Percentiles rank a stretch among this genome's conserved stretches.
These are phyloP conservation scores for Rhinopomastus cyanomelas DNA, from an alignment of 2,113 vertebrate genomes.

Conservation along the genomic window DNA sequence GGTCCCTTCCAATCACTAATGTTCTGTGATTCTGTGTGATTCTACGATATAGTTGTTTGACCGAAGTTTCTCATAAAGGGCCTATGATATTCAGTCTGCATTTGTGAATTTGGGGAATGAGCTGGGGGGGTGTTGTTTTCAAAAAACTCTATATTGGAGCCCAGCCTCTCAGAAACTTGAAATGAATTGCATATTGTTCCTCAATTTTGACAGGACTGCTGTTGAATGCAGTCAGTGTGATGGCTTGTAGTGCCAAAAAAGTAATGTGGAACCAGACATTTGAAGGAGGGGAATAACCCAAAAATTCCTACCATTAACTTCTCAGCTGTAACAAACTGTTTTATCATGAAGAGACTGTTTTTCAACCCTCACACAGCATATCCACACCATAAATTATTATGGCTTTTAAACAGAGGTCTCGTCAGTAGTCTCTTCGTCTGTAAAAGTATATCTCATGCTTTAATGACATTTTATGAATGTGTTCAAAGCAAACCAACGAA, in stretches of 20 bases:
- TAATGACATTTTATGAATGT: conserved; percentile 59
- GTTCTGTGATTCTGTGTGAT: no score
- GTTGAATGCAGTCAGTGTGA: not conserved
- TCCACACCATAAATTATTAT: conserved; percentile 57
- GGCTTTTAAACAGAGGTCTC: conserved; percentile 62
- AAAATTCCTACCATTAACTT: conserved; percentile 58
- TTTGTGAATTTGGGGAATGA: not conserved
- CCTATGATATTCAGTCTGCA: not conserved
- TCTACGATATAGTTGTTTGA: not conserved
- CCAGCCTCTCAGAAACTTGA: not conserved
- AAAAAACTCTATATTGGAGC: not conserved
- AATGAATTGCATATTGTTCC: not conserved
- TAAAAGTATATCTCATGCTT: conserved; percentile 62
- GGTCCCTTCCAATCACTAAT: no score
- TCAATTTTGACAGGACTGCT: not conserved
- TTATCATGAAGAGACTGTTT: conserved; percentile 63
- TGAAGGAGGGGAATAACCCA: conserved; percentile 3
- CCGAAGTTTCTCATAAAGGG: not conserved
- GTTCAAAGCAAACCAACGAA: conserved; percentile 28
- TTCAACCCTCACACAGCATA: conserved; percentile 47
- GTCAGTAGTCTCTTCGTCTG: conserved; percentile 35
- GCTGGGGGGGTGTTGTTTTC: not conserved
- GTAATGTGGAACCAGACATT: not conserved
- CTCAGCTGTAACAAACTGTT: conserved; percentile 52
- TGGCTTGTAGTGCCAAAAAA: not conserved